Conservation (phyloP, 2,888 invertebrate genomes). For the Brenthis daphne region DNA sequence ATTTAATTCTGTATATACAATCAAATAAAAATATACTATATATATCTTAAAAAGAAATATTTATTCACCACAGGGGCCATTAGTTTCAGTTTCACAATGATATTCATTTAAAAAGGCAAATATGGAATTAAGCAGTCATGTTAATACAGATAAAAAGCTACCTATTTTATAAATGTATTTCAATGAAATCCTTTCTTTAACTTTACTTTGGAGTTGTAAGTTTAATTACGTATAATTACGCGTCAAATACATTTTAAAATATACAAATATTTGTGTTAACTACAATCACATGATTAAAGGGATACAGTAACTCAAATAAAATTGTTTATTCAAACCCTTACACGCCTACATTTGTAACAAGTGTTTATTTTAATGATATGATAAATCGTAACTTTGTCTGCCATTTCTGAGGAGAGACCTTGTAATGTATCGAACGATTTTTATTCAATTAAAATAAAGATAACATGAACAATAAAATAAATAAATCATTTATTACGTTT, state of each 20-base stretch:
- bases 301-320: neutral
- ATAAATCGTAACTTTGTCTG: constrained; percentile 40
- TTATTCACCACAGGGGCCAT: no score
- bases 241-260: constrained; percentile 9
- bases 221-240: constrained; percentile 14
- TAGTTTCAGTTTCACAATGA: no score
- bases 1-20: no score
- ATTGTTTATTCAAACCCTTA: neutral
- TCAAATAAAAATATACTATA: no score
- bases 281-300: constrained; percentile 1
- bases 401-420: constrained; percentile 48
- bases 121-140: no score
- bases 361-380: constrained; percentile 26
- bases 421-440: constrained; percentile 41
- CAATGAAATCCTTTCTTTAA: neutral
- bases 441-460: constrained; percentile 41
- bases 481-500: constrained; percentile 26
- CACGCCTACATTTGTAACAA: constrained; percentile 5
- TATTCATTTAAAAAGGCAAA: no score
- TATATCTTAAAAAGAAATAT: no score
- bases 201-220: neutral
- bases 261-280: constrained; percentile 9
- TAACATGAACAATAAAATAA: constrained; percentile 28
- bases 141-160: no score
- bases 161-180: no score